A percentile compares a stretch with the other conserved stretches of the same genome.
phyloP scores from a whole-genome alignment of 2,797 vertebrate species.

The Crotalus adamanteus region DNA sequence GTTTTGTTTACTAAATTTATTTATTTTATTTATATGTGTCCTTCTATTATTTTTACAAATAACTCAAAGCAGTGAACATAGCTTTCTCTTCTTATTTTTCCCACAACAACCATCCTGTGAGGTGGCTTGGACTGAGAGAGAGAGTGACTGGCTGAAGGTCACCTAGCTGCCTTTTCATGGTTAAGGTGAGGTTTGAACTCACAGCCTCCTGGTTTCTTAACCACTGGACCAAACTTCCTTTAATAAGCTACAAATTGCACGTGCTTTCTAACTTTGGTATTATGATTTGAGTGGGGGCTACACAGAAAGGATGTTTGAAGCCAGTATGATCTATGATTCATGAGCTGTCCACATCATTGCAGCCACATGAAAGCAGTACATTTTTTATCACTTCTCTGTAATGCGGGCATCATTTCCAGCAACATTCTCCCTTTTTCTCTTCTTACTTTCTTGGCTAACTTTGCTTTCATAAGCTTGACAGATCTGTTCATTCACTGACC shows the following conservation, averaged over 20 bases:
- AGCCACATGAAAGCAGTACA: background rate
- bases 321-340: background rate
- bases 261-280: background rate
- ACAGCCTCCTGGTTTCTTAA: background rate
- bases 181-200: background rate
- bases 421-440: conserved; percentile 11
- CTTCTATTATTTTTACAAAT: background rate
- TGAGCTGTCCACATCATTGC: background rate
- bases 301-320: background rate
- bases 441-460: conserved; percentile 35
- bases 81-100: background rate
- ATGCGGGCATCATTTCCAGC: conserved; percentile 2
- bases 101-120: background rate
- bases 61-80: background rate
- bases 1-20: background rate
- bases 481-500: conserved; percentile 63
- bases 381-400: background rate
- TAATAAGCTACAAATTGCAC: background rate
- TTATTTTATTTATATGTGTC: background rate
- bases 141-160: background rate
- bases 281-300: background rate
- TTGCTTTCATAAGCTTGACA: conserved; percentile 49
- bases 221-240: background rate
- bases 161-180: background rate
- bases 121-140: background rate